A percentile compares a stretch with the other conserved stretches of the same genome.
These are phyloP conservation scores for Alces alces DNA, from an alignment of 2,113 vertebrate genomes.

Conservation along the genomic window DNA sequence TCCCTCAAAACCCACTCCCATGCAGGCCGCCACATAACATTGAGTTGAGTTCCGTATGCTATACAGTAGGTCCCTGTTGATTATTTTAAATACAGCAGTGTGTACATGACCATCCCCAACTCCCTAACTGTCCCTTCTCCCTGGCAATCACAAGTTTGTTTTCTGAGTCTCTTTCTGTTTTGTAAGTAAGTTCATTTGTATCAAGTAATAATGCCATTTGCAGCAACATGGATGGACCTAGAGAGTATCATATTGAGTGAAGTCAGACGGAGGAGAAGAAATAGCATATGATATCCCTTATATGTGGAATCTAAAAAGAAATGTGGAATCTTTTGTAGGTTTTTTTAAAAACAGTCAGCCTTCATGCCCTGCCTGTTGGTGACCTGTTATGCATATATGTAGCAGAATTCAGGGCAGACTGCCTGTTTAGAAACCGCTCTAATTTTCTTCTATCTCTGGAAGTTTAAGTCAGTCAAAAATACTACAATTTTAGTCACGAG, in stretches of 20 bases:
- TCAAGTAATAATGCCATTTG: neutral
- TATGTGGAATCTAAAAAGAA: neutral
- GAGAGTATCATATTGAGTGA: neutral
- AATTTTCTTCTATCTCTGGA: conserved; percentile 32
- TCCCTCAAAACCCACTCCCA: neutral
- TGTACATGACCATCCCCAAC: neutral
- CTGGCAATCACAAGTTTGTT: neutral
- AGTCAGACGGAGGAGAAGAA: neutral
- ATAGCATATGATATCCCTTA: neutral
- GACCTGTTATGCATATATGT: conserved; percentile 20
- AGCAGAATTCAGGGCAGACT: conserved; percentile 39
- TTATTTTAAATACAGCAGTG: neutral
- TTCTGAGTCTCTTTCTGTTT: neutral
- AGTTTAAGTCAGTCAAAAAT: conserved; percentile 59
- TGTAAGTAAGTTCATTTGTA: neutral
- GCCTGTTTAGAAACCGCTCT: conserved; percentile 47
- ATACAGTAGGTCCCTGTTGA: neutral
- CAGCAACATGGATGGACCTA: neutral
- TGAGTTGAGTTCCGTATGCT: neutral
- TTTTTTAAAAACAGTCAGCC: neutral
- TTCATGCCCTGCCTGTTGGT: neutral
- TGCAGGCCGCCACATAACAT: neutral
- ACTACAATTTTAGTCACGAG: conserved; percentile 50
- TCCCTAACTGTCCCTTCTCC: neutral
- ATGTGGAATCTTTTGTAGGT: neutral